A percentile compares a stretch with the other conserved stretches of the same genome.
Conservation (phyloP, 1,140 invertebrate genomes). For the Apis dorsata region DNA sequence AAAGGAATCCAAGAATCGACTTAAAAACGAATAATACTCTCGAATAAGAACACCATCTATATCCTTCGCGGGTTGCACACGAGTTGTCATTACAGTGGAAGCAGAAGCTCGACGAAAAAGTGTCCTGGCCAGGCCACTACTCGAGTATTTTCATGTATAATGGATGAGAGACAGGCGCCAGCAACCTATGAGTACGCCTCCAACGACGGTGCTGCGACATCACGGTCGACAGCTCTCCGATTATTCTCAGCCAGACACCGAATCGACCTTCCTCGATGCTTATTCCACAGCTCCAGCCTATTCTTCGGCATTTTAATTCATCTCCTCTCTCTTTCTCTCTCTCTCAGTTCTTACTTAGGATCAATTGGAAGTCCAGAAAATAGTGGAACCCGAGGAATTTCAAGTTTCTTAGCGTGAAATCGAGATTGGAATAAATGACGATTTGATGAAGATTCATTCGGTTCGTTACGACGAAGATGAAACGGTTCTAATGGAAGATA, state of each 20-base stretch:
- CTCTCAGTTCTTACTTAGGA: neutral
- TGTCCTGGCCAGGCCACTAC: slow-evolving; percentile 24
- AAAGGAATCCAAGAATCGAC: neutral
- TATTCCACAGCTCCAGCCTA: neutral
- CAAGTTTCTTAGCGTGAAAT: too few species aligned
- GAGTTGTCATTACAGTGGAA: slow-evolving; percentile 4
- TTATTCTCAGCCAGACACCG: slow-evolving; percentile 20
- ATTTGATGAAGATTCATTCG: too few species aligned
- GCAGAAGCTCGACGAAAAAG: slow-evolving; percentile 40
- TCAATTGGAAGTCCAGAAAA: too few species aligned
- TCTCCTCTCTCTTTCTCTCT: neutral
- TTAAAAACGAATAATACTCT: neutral
- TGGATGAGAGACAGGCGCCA: slow-evolving; percentile 65
- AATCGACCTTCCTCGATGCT: slow-evolving; percentile 15
- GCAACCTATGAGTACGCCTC: slow-evolving; percentile 28
- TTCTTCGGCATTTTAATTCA: neutral
- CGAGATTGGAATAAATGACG: too few species aligned
- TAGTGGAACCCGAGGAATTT: too few species aligned
- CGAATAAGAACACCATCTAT: neutral
- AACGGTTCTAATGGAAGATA: too few species aligned
- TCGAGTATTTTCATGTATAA: slow-evolving; percentile 65
- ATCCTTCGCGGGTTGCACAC: neutral
- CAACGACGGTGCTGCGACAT: slow-evolving; percentile 8
- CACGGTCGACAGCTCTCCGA: slow-evolving; percentile 13
- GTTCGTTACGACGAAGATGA: too few species aligned